A percentile compares a stretch with the other conserved stretches of the same genome.
Evolutionary conservation across 1,140 invertebrate genomes (phyloP).

Genomic region (Zaprionus camerounensis): DNA sequence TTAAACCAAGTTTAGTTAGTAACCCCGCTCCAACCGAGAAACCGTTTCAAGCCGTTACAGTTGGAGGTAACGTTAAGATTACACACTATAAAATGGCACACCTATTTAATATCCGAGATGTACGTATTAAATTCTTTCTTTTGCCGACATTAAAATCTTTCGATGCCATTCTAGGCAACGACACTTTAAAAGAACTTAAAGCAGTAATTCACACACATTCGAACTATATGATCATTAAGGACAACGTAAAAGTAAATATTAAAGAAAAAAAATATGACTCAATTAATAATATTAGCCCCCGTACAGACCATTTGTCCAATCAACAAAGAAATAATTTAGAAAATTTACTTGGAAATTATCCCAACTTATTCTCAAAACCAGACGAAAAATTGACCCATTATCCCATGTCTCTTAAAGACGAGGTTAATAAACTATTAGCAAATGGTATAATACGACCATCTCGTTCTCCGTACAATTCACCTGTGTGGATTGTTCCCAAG

Average conservation of each 20-base stretch:
- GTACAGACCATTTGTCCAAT: neutral
- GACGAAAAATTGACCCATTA: neutral
- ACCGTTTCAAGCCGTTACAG: neutral
- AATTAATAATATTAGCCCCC: constrained; percentile 1
- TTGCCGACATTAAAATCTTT: constrained; percentile 4
- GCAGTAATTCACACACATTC: neutral
- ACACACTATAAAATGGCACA: constrained; percentile 30
- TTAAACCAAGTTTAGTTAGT: neutral
- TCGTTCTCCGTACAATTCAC: too few relatives aligned
- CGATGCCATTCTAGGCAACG: too few relatives aligned
- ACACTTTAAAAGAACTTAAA: too few relatives aligned
- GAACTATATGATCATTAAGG: constrained; percentile 4
- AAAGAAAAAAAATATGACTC: constrained; percentile 13
- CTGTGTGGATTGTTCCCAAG: too few relatives aligned
- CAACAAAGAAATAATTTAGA: neutral
- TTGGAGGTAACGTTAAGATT: constrained; percentile 4
- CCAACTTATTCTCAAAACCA: neutral
- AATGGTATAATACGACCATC: too few relatives aligned
- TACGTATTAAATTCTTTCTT: constrained; percentile 26
- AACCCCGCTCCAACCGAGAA: neutral
- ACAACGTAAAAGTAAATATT: neutral
- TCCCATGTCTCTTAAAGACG: too few relatives aligned
- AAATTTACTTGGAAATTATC: constrained; percentile 1
- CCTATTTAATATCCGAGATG: constrained; percentile 16
- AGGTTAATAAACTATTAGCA: too few relatives aligned